These are phyloP conservation scores for Dasyprocta punctata DNA, from an alignment of 2,113 vertebrate species.

Conservation along the genomic window DNA sequence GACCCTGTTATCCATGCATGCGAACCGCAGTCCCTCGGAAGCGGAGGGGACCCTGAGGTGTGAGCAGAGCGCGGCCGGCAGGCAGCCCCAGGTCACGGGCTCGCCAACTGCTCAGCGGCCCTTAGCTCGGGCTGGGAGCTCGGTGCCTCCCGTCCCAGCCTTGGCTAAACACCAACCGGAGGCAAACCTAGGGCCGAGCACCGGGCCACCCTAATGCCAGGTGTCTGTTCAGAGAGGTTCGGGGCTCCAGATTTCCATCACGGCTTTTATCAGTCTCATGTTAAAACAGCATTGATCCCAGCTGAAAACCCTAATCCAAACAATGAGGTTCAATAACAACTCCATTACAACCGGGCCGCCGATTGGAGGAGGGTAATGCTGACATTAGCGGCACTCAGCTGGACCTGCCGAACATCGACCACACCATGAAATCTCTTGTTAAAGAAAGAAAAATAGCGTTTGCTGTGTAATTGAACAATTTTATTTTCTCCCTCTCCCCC, in stretches of 20 bases:
- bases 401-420: constrained; percentile 95
- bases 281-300: constrained; percentile 98
- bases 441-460: constrained; percentile 99
- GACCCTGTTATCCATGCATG: accelerated
- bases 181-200: constrained; percentile 50
- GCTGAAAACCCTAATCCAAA: constrained; percentile 96
- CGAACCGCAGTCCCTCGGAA: constrained; percentile 41
- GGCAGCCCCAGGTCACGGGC: neutral
- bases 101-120: neutral
- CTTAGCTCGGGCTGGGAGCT: constrained; percentile 24
- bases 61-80: neutral
- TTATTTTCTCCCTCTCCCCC: constrained; percentile 90
- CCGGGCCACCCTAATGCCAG: constrained; percentile 79
- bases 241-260: constrained; percentile 91
- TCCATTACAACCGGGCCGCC: constrained; percentile 93
- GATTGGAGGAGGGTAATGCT: constrained; percentile 94
- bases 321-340: constrained; percentile 99
- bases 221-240: constrained; percentile 85
- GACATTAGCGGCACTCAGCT: constrained; percentile 98
- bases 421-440: constrained; percentile 99
- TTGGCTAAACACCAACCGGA: constrained; percentile 65
- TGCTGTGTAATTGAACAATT: constrained; percentile 99
- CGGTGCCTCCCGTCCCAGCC: neutral
- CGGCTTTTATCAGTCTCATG: constrained; percentile 94
- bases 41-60: constrained; percentile 43